Conservation (phyloP, 2,797 vertebrate genomes). For the Scolopax rusticola region DNA sequence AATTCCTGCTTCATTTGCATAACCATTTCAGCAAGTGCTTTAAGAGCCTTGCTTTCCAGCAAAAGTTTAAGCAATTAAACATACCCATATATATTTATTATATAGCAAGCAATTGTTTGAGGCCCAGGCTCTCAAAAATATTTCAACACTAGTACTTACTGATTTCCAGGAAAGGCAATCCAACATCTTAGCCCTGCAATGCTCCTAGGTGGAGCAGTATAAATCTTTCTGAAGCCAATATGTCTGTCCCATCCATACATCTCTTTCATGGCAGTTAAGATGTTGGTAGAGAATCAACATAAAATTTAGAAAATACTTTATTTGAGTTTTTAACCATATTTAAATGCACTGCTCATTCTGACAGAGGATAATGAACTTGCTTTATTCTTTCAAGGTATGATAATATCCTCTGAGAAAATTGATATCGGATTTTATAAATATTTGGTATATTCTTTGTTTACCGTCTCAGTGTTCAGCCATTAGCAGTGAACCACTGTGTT, state of each 20-base stretch:
- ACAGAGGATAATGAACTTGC: not conserved
- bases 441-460: conserved; percentile 15
- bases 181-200: not conserved
- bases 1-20: conserved; percentile 28
- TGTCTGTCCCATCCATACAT: not conserved
- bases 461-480: not conserved
- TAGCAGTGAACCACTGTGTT: not conserved
- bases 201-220: not conserved
- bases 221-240: not conserved
- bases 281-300: not conserved
- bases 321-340: not conserved
- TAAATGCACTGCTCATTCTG: not conserved
- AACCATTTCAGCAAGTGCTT: not conserved
- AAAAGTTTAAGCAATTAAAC: not conserved
- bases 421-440: not conserved
- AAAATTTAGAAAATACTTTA: not conserved
- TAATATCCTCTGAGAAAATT: not conserved
- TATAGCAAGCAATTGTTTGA: not conserved
- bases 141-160: not conserved
- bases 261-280: not conserved
- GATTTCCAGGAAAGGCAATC: not conserved
- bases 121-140: not conserved
- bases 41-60: not conserved
- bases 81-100: not conserved
- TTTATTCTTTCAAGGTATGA: not conserved